A percentile compares a stretch with the other conserved stretches of the same genome.
Evolutionary conservation across 2,888 invertebrate species (phyloP).

Genomic region (Podabrus alpinus): DNA sequence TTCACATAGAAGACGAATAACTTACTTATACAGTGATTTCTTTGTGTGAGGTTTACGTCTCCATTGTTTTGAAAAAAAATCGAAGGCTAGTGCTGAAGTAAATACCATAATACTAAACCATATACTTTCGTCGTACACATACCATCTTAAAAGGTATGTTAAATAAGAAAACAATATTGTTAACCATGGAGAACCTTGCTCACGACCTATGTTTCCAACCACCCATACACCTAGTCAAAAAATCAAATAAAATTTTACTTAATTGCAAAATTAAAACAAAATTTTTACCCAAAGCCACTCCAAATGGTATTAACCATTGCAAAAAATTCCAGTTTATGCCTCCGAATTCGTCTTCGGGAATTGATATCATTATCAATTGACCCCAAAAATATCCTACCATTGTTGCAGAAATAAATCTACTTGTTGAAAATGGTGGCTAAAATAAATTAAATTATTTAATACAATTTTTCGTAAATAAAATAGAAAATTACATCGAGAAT

Average conservation of each 20-base stretch:
- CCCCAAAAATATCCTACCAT: slow-evolving; percentile 82
- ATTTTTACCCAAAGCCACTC: slow-evolving; percentile 69
- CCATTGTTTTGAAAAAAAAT: slow-evolving; percentile 80
- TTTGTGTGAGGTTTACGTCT: slow-evolving; percentile 65
- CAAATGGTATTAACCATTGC: slow-evolving; percentile 74
- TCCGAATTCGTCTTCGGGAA: slow-evolving; percentile 74
- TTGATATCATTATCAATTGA: slow-evolving; percentile 72
- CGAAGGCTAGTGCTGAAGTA: slow-evolving; percentile 71
- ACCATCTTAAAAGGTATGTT: slow-evolving; percentile 70
- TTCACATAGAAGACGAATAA: background rate
- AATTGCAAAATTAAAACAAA: background rate
- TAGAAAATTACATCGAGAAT: too few relatives aligned
- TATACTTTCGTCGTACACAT: slow-evolving; percentile 73
- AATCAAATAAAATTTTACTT: background rate
- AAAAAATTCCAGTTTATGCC: slow-evolving; percentile 74
- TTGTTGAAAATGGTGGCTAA: slow-evolving; percentile 82
- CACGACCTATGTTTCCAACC: slow-evolving; percentile 88
- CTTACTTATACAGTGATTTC: slow-evolving; percentile 33
- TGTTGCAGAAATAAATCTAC: slow-evolving; percentile 76
- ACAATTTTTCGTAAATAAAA: too few relatives aligned
- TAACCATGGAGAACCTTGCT: slow-evolving; percentile 73
- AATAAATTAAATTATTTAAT: slow-evolving; percentile 37
- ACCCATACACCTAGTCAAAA: slow-evolving; percentile 82
- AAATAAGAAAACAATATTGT: slow-evolving; percentile 71
- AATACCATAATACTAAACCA: slow-evolving; percentile 72